Evolutionary conservation across 2,888 invertebrate species (phyloP), one percentile per base, ranked within the genome.

Genomic region (Drosophila longiperda): DNA sequence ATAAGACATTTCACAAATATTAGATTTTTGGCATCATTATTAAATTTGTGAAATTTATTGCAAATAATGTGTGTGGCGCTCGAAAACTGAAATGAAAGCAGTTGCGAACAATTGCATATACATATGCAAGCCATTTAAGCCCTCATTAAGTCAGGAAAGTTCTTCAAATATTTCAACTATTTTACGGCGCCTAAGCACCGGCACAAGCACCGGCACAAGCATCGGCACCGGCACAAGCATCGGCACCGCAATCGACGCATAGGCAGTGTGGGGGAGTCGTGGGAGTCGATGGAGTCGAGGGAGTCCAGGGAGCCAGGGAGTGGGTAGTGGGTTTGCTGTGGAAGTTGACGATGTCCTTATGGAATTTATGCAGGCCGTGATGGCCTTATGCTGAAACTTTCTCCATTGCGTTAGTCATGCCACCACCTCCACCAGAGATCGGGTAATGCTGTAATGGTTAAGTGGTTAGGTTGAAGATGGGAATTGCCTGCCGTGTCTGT

Each of bases 141-240:
- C 74, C 82, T 82, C 82, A 82, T 82, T 82, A 82, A 82, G 82
- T 78, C 82, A 57, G 72, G 48, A 67, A 82, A 82, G 73, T 82
- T 80, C 60, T 67, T 60, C 70, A 80, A 80, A 82, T 80, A 82
- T 82, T 82, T 82, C 70, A 82, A 82, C 82, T 82, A 82, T 82
- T 82, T 80, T 74, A 82, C 78, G 74, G 74, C 78, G 80, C 82
- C 82, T 82, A 80, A 74, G 80, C 75, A 80, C 78, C 70, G 67
- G 64, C 66, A 40, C 15, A 34, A 36, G 38, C 38, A 55, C 55
- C 55, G 42, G 40, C 33, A 32, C 49, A 17, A 17, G 11, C 11
- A 23, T 53, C 20, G n/a, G 67, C 45, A 45, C 36, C 36, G 23
- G 40, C 32, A 32, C 48, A 29, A 29, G 9, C 11, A 23, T 49